Conservation (phyloP, 1,140 invertebrate species). For the Achatina immaculata region DNA sequence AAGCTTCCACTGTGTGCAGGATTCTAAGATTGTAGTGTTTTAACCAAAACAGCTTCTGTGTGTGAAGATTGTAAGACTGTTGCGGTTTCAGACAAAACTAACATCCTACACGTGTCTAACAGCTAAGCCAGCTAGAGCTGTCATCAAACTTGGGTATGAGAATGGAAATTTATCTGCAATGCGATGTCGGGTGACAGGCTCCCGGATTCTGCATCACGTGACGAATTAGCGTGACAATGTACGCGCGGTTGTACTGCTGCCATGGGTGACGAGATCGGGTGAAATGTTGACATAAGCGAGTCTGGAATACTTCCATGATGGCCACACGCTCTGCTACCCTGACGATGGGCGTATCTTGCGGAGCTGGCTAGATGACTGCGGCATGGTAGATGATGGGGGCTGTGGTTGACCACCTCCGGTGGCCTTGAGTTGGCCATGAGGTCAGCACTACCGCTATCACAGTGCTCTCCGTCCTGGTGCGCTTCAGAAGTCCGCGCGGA, state of each 20-base stretch:
- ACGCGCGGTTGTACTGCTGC: neutral
- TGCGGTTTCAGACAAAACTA: too few species aligned
- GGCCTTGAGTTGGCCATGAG: neutral
- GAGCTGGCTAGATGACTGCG: neutral
- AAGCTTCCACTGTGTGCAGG: too few species aligned
- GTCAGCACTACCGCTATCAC: neutral
- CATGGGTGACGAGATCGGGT: neutral
- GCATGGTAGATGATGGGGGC: neutral
- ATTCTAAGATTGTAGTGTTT: too few species aligned
- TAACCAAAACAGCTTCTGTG: too few species aligned
- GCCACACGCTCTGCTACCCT: neutral
- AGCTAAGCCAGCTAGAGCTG: too few species aligned
- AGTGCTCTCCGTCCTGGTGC: neutral
- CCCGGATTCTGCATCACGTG: neutral
- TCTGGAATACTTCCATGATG: neutral
- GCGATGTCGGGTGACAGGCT: neutral
- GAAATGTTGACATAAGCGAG: neutral
- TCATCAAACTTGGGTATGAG: conserved; percentile 4
- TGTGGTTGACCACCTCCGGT: neutral
- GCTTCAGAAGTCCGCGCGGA: neutral
- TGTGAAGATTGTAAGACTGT: too few species aligned
- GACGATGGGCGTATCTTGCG: neutral
- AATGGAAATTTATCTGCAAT: neutral
- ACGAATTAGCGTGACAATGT: too few species aligned
- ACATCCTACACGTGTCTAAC: too few species aligned